Evolutionary conservation across 2,113 vertebrate genomes (phyloP), one percentile per base, ranked within the genome.

Genomic region (Neogobius melanostomus): DNA sequence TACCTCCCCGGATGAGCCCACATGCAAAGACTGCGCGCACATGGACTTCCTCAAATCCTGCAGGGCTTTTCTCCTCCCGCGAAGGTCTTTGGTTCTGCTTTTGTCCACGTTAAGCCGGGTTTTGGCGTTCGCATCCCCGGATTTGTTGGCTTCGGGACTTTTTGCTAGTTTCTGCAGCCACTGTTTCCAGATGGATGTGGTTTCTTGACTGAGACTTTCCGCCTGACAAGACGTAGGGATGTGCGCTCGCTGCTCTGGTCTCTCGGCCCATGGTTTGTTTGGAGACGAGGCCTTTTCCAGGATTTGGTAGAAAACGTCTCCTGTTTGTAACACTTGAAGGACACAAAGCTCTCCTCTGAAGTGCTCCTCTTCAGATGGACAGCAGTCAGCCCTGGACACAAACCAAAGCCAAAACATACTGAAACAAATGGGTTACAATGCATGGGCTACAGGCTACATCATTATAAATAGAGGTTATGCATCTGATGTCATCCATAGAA

Each of bases 231-330:
- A 21, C 21, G 21, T 21, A 21, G 21, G 21, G 21, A 21, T 21
- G 21, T 21, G 49, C 11, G 0, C 12, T 36, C 0, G 17, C 6
- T 5, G 64, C 5, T 62, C 49, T 14, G 28, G 28, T 36, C 28
- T 36, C 28, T 36, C 28, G 28, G 28, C 0, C 4, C 5, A 15
- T 6, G 9, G n/a, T 56, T 21, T 2, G 9, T 16, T 17, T 7
- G 28, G 44, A 17, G 52, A 52, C 15, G 17, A 0, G 0, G 47
- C 11, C 5, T 59, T 1, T 67, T 82, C 71, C 0, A 98, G 88
- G 10, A 72, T 79, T 82, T 98, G 97, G 63, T 91, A 93, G 87
- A 98, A 98, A 46, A 97, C 0, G 1, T 98, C 97, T 6, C 96
- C 96, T 0, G 92, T 93, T 2, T 92, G 91, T 0, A 95, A 94